Percentiles rank a stretch among this genome's conserved stretches.
Conservation (phyloP, 2,797 vertebrate species). For the Rhabdophis nuchalis region DNA sequence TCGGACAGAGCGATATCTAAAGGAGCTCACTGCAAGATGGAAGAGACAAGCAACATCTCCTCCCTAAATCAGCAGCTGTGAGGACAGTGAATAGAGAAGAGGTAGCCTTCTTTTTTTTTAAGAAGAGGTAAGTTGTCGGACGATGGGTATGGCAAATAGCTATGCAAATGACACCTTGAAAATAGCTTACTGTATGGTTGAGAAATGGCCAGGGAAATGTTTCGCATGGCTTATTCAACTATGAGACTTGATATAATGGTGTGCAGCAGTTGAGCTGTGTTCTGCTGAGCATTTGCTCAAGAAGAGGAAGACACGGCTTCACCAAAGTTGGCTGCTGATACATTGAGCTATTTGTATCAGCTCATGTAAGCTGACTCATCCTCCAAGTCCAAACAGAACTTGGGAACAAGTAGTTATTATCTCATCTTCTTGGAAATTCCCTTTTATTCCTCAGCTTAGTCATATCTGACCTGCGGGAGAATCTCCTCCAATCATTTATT, state of each 20-base stretch:
- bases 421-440: constrained; percentile 31
- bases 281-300: neutral
- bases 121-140: neutral
- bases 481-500: neutral
- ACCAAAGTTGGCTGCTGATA: neutral
- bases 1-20: neutral
- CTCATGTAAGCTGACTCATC: constrained; percentile 24
- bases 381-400: constrained; percentile 10
- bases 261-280: neutral
- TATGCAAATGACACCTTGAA: neutral
- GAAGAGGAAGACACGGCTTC: neutral
- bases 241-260: neutral
- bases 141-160: neutral
- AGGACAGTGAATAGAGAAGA: neutral
- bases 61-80: neutral
- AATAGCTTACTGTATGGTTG: neutral
- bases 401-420: constrained; percentile 4
- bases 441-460: constrained; percentile 15
- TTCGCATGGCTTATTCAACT: neutral
- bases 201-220: neutral
- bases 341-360: neutral
- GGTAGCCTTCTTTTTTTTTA: no score
- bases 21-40: neutral
- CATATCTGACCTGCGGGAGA: neutral
- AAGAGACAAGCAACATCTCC: neutral